Percentiles rank a stretch among this genome's conserved stretches.
Evolutionary conservation across 2,888 invertebrate species (phyloP).

Genomic region (Andricus curvator): DNA sequence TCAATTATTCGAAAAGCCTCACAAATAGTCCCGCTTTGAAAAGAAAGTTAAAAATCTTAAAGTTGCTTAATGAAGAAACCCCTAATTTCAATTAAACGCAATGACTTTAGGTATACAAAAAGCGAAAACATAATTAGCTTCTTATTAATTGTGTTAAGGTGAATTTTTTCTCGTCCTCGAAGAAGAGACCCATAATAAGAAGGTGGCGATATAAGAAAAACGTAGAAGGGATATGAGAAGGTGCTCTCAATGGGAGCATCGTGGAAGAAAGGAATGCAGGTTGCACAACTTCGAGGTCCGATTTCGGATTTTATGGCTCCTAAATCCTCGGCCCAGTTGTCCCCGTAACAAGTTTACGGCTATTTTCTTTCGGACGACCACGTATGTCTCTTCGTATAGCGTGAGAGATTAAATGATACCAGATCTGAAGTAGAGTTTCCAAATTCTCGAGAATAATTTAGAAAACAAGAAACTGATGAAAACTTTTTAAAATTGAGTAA

Average conservation of each 20-base stretch:
- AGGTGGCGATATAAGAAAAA: conserved; percentile 45
- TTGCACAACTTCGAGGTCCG: conserved; percentile 59
- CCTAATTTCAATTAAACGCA: too few species aligned
- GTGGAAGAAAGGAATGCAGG: conserved; percentile 58
- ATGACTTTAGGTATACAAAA: too few species aligned
- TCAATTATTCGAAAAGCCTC: too few species aligned
- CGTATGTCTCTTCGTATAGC: not conserved
- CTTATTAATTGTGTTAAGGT: conserved; percentile 43
- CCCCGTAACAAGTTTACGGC: conserved; percentile 14
- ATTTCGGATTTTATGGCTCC: conserved; percentile 62
- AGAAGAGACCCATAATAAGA: conserved; percentile 31
- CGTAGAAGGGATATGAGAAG: conserved; percentile 41
- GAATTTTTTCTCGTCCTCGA: conserved; percentile 37
- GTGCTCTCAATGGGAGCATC: conserved; percentile 53
- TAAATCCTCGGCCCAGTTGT: conserved; percentile 57
- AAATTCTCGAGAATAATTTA: not conserved
- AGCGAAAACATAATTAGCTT: not conserved
- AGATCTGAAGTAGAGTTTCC: not conserved
- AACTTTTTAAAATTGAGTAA: too few species aligned
- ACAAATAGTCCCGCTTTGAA: too few species aligned
- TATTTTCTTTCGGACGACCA: conserved; percentile 23
- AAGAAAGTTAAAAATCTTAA: too few species aligned
- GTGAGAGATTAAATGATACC: not conserved
- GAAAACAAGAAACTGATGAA: too few species aligned
- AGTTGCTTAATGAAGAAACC: too few species aligned